Evolutionary conservation across 2,113 vertebrate genomes (phyloP).

Genomic region (Microtus pennsylvanicus): DNA sequence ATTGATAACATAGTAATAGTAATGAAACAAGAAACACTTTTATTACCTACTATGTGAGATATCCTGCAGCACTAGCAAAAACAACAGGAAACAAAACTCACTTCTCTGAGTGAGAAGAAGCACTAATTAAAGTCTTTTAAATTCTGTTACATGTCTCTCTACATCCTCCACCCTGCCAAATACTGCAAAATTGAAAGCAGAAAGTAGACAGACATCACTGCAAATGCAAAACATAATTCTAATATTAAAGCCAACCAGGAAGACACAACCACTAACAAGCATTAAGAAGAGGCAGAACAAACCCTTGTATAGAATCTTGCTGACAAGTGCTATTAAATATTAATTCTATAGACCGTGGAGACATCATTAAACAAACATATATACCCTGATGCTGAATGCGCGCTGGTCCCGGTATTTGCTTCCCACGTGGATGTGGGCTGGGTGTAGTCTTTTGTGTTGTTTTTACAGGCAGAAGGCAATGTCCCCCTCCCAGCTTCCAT

Average conservation of each 20-base stretch:
- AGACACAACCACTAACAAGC: conserved; percentile 83
- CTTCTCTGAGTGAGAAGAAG: not conserved
- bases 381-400: conserved; percentile 73
- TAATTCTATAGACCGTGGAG: conserved; percentile 89
- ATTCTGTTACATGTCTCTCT: not conserved
- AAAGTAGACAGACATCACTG: not conserved
- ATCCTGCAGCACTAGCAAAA: not conserved
- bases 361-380: conserved; percentile 87
- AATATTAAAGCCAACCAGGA: conserved; percentile 64
- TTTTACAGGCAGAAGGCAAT: not conserved
- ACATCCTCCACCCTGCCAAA: not conserved
- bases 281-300: conserved; percentile 78
- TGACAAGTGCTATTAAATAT: conserved; percentile 92
- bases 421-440: conserved; percentile 67
- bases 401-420: conserved; percentile 76
- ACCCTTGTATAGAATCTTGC: conserved; percentile 86
- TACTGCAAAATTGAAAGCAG: not conserved
- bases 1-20: not conserved
- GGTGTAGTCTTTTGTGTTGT: conserved; percentile 63
- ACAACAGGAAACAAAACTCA: not conserved
- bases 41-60: too few species aligned
- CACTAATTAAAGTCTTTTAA: not conserved
- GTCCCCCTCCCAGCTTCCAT: not conserved
- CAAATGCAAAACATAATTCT: conserved; percentile 68
- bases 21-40: not conserved